Evolutionary conservation across 1,140 invertebrate species (phyloP).

Genomic region (Lepidostoma basale): DNA sequence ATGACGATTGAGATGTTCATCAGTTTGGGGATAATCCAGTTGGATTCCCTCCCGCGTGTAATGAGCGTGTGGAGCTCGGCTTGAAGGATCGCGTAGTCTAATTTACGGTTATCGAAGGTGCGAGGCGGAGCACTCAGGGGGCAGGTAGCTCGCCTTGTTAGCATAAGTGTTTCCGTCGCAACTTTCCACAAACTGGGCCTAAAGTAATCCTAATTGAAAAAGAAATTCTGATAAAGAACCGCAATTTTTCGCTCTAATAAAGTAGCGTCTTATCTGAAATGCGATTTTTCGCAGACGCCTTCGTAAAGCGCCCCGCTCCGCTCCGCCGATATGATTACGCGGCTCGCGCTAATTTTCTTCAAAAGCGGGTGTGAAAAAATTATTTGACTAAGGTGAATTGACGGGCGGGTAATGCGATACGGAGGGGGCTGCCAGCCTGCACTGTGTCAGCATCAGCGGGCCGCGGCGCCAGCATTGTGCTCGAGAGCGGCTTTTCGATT

Average conservation of each 20-base stretch:
- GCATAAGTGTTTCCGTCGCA: neutral
- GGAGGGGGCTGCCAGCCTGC: neutral
- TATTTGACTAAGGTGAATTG: slow-evolving; percentile 22
- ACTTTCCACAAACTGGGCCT: neutral
- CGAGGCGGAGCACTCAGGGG: no score
- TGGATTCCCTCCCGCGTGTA: no score
- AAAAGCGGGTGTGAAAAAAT: slow-evolving; percentile 16
- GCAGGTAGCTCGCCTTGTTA: no score
- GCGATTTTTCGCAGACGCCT: slow-evolving; percentile 32
- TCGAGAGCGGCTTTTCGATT: no score
- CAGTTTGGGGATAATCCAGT: no score
- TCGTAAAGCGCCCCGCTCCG: slow-evolving; percentile 4
- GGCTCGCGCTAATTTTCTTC: slow-evolving; percentile 23
- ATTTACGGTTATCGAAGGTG: no score
- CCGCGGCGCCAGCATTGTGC: no score
- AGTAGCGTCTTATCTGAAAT: slow-evolving; percentile 34
- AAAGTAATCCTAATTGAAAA: slow-evolving; percentile 29
- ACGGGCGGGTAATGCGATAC: slow-evolving; percentile 29
- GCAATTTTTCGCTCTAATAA: slow-evolving; percentile 31
- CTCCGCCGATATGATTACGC: slow-evolving; percentile 17
- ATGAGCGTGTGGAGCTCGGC: no score
- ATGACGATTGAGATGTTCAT: neutral
- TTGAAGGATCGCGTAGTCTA: no score
- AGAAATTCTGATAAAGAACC: slow-evolving; percentile 31
- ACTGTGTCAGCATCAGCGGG: no score